Evolutionary conservation across 92 coral and sea anemone species (phyloP), one percentile per base, ranked within the genome.

Genomic region (Paragorgia papillata): DNA sequence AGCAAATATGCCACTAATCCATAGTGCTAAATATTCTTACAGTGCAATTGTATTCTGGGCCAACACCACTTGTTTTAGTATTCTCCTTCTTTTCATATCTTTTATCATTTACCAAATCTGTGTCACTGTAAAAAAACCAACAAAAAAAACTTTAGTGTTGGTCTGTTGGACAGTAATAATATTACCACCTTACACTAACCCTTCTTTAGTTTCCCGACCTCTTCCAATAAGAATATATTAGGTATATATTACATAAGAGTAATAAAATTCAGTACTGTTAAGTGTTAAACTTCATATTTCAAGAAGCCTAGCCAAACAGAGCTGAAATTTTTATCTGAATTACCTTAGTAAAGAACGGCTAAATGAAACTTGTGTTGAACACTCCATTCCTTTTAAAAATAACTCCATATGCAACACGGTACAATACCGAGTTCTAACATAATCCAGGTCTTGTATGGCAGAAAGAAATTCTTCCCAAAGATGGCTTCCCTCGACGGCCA

Each of bases 311-410:
- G 76, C 71, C 9, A 62, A 41, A 79, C 65, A 64, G 66, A 19
- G 9, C 12, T 26, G 9, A 30, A 18, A 37, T 4, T 37, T 0
- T 8, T 27, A 34, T 22, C 44, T 26, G 53, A 35, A 67, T 18
- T 57, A 95, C 99, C 99, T 91, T 51, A 91, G 75, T 43, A 95
- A 83, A 1, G 92, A 88, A 40, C 99, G 84, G 32, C 94, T 86
- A 68, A 92, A 93, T 61, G 83, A 75, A 17, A 91, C 88, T 10
- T 74, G 91, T 48, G 73, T 83, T 24, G 88, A 68, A 37, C 81
- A 41, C 22, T 60, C 76, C 80, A 75, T 65, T 40, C 89, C 92
- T 65, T 89, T 89, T 44, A 81, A 84, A 68, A 80, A 84, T 77
- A 91, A 80, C 9, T 80, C 79, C 49, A 95, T 82, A 54, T 75